Base-by-base conservation (phyloP, 2,888 invertebrate genomes). In the Dolichopus griseipennis region DNA sequence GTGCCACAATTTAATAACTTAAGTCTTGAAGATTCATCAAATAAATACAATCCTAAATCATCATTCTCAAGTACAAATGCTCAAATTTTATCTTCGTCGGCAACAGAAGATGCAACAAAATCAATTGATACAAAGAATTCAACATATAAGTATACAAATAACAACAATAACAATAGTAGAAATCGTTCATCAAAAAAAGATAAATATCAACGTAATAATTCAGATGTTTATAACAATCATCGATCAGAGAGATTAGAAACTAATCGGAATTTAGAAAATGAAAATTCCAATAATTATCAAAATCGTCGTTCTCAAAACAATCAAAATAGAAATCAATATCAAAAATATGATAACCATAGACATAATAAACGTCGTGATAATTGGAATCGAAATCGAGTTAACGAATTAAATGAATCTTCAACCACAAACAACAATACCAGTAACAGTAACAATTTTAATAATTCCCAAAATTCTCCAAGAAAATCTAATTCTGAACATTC, bases 351-450 rank as follows among this genome's bases (percentile, higher is more conserved):
- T 67, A 80, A 78, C 71, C 75, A 78, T 70, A 76, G 79, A 33
- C 79, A 78, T 67, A 78, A 78, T 41, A 80, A 80, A 64, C 74
- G 79, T 0, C 75, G 78, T 22, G 79, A 80, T 64, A 79, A 79
- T 69, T 80, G 81, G 80, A 79, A 79, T 71, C 75, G 78, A 8
- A 79, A 79, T 71, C 75, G 80, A 9, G 80, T 80, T 70, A 76
- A 77, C 22, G 75, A 78, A 33, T 64, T 63, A n/a, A 52, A 52
- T n/a, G 52, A 52, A 27, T 65, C 67, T 61, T 62, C 20, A 43
- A 21, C n/a, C 34, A 27, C 20, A 61, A 20, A 2, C 2, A 37
- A 27, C 18, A 61, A 41, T 33, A 61, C 3, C 9, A 61, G 10
- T n/a, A 67, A 10, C 22, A 66, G 10, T 41, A 62, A 9, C 2